Evolutionary conservation across 2,797 vertebrate species (phyloP).

Genomic region (Poeciliopsis presidionis): DNA sequence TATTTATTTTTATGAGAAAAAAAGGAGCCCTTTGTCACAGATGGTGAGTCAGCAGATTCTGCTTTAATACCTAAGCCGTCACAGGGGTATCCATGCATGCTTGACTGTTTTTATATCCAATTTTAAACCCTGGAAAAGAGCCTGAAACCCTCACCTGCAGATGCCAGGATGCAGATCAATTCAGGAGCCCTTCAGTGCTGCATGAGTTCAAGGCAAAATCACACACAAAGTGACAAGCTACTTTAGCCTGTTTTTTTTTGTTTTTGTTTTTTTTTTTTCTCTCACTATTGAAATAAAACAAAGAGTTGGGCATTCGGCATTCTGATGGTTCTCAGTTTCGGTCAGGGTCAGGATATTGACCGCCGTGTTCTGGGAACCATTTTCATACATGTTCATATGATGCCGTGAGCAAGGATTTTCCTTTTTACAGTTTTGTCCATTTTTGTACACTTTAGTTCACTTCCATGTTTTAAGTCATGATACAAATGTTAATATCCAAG

Average conservation of each 20-base stretch:
- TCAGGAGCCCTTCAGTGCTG: slow-evolving; percentile 2
- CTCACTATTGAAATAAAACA: background rate
- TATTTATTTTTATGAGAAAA: slow-evolving; percentile 36
- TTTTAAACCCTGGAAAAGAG: slow-evolving; percentile 33
- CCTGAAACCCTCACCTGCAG: background rate
- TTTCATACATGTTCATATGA: background rate
- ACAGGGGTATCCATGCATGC: slow-evolving; percentile 50
- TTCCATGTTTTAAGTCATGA: background rate
- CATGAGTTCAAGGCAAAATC: slow-evolving; percentile 9
- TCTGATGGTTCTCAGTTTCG: background rate
- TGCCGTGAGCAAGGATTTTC: background rate
- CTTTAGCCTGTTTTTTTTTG: background rate
- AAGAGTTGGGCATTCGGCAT: too few species aligned
- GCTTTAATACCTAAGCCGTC: slow-evolving; percentile 52
- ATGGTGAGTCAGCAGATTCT: slow-evolving; percentile 57
- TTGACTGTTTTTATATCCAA: slow-evolving; percentile 51
- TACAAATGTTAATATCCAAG: background rate
- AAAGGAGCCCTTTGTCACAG: slow-evolving; percentile 44
- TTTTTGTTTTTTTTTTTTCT: background rate
- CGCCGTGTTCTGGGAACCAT: background rate
- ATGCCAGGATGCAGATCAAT: slow-evolving; percentile 21
- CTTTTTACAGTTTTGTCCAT: background rate
- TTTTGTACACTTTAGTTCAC: background rate
- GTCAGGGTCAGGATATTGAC: background rate
- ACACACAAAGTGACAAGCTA: background rate